Conservation (phyloP, 2,113 vertebrate species). For the Sorex araneus region DNA sequence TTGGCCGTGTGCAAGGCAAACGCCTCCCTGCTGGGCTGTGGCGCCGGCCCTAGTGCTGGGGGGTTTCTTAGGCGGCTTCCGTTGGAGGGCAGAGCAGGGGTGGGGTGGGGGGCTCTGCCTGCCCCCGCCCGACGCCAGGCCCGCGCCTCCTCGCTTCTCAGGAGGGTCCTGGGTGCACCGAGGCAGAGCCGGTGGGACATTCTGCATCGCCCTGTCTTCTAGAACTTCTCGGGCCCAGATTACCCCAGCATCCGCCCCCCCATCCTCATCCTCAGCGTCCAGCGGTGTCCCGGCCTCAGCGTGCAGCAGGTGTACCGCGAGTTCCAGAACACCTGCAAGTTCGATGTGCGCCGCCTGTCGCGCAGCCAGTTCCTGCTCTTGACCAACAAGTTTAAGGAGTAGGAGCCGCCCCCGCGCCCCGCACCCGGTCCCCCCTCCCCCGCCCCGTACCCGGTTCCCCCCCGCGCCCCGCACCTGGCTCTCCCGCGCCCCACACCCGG, state of each 20-base stretch:
- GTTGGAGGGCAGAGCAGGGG: too few species aligned
- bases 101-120: too few species aligned
- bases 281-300: conserved; percentile 77
- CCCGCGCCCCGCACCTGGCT: too few species aligned
- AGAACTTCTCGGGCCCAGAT: conserved; percentile 90
- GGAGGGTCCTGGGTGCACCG: not conserved
- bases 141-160: not conserved
- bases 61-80: not conserved
- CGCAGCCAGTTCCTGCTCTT: conserved; percentile 87
- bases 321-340: conserved; percentile 86
- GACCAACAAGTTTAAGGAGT: conserved; percentile 88
- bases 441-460: not conserved
- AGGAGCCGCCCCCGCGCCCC: conserved; percentile 66
- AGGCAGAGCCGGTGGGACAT: too few species aligned
- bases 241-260: conserved; percentile 79
- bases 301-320: conserved; percentile 87
- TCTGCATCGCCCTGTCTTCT: conserved; percentile 28
- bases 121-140: too few species aligned
- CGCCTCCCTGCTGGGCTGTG: too few species aligned
- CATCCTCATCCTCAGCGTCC: conserved; percentile 84
- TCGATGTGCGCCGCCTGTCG: conserved; percentile 85
- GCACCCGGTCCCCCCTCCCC: not conserved
- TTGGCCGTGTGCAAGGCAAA: too few species aligned
- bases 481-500: too few species aligned
- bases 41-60: too few species aligned